Evolutionary conservation across 2,797 vertebrate species (phyloP), one percentile per base, ranked within the genome.

Genomic region (Protonibea diacanthus): DNA sequence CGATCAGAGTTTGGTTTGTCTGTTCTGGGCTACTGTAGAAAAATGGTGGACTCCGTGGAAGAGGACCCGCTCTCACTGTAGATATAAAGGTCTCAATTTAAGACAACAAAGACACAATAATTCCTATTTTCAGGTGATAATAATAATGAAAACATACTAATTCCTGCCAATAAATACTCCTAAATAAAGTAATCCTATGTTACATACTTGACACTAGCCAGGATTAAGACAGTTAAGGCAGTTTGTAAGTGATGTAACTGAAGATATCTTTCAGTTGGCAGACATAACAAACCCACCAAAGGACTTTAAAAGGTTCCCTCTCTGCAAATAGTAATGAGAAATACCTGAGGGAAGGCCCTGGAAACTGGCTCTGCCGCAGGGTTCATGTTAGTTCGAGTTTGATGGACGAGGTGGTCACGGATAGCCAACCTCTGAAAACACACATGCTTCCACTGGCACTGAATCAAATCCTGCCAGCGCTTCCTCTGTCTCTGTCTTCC

Each of bases 401-500:
- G 88, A 89, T 89, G 84, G 84, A 89, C 47, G 82, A 88, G 52
- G 73, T 76, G 80, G 82, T 70, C 85, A 61, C 79, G 71, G 72
- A 81, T 77, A 67, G 20, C 29, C 6, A 75, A 68, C 74, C 59
- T 61, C 69, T 79, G 45, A 60, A 83, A 83, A 84, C 71, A 67
- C 71, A 71, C 44, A 45, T 27, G 69, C 75, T 56, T 66, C 55
- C 38, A 77, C 65, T 63, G 70, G 83, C 65, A 62, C 29, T 78
- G 72, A 83, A 74, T 87, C 68, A 80, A 88, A 64, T 75, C 67
- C 73, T 25, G 3, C 49, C 57, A 47, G 67, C 78, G 70, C 38
- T 60, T 79, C 62, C 69, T 69, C 74, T 52, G 33, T 58, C 64
- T 64, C 62, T 25, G 27, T 70, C 77, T 56, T 68, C 49, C 23